Evolutionary conservation across 2,888 invertebrate species (phyloP), one percentile per base, ranked within the genome.

Genomic region (Epsilonema sp.): DNA sequence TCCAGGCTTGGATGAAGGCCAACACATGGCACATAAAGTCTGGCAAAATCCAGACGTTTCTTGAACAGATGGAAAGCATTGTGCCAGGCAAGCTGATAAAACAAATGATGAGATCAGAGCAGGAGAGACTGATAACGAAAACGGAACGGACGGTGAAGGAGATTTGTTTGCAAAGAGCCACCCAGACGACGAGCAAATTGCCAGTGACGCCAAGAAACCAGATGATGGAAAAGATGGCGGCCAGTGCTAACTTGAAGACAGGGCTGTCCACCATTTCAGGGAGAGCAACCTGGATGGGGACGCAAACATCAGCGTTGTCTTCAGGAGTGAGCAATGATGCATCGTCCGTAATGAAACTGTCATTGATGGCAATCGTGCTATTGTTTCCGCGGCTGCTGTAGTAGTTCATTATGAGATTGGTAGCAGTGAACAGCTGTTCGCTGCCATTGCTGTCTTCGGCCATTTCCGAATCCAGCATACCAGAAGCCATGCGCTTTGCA

Each of bases 41-140:
- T 3, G 61, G 59, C 44, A 62, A 62, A 13, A 60, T 52, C 62
- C 62, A 62, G n/a, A n/a, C n/a, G 42, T 54, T 55, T 16, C 62
- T 51, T 1, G 57, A 51, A 47, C 62, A 61, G 13, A 57, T 60
- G 2, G 55, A 52, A 20, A 61, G 52, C 2, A 61, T 62, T 1
- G 62, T 62, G 42, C 61, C 53, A 2, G 62, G 62, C 41, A 62
- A 52, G 11, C 55, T 55, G 22, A 58, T 59, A 37, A 62, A 46
- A 26, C 55, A 54, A 49, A 58, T 56, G 4, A 54, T 19, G 5
- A 56, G 44, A 46, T 58, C 57, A 26, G 48, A 52, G 21, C 46
- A 37, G 19, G 57, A 54, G 44, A 56, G 47, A 26, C 42, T 48
- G 21, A 49, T 44, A 24, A 58, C 54, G 49, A 56, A 56, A 13